These are phyloP conservation scores for Chrysocyon brachyurus DNA, from an alignment of 2,797 vertebrate species.

Conservation along the genomic window DNA sequence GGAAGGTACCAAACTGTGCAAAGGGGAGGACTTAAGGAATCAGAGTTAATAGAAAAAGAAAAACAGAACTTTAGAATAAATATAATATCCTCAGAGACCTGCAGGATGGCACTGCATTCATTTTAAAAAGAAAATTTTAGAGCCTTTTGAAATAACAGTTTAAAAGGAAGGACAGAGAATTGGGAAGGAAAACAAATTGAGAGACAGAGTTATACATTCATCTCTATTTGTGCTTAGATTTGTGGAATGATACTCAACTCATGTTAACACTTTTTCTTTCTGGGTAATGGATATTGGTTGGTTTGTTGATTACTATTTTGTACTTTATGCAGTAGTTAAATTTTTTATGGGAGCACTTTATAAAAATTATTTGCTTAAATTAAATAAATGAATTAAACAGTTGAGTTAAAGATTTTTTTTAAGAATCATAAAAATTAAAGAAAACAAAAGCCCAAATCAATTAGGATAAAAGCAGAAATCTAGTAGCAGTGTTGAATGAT, in stretches of 20 bases:
- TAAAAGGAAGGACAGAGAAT: conserved; percentile 13
- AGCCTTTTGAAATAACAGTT: conserved; percentile 24
- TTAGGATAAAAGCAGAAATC: neutral
- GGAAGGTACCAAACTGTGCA: neutral
- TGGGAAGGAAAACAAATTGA: neutral
- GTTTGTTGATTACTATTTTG: conserved; percentile 4
- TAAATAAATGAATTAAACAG: neutral
- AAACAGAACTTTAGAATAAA: conserved; percentile 4
- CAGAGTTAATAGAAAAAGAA: conserved; percentile 8
- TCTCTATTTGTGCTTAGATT: neutral
- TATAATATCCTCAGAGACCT: neutral
- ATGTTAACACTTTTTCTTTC: neutral
- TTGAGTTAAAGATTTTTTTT: neutral
- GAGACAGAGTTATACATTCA: neutral
- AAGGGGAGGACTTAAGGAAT: neutral
- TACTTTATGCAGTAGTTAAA: neutral
- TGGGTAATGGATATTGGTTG: neutral
- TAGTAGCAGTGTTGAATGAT: neutral
- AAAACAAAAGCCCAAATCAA: conserved; percentile 13
- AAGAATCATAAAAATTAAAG: conserved; percentile 24
- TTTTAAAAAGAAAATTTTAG: conserved; percentile 3
- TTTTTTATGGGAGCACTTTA: neutral
- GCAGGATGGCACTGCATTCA: neutral
- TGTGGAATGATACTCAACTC: neutral
- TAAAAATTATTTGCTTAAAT: conserved; percentile 49